Evolutionary conservation across 2,888 invertebrate species (phyloP), one percentile per base, ranked within the genome.

Genomic region (Drosophila birchii): DNA sequence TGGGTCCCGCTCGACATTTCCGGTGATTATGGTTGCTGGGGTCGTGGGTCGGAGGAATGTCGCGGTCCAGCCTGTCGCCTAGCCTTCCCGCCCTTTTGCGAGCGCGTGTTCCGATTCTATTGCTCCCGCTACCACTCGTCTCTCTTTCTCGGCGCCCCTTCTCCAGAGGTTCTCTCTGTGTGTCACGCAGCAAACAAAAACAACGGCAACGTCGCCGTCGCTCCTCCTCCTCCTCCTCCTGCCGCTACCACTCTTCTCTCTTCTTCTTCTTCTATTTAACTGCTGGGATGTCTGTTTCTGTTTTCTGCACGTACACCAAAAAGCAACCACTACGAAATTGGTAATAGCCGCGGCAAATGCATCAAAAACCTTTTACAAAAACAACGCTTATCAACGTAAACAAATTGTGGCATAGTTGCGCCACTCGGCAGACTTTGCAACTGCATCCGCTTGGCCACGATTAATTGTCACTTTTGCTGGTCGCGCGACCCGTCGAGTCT

Each of bases 1-100:
- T 91, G 91, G 73, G 86, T 75, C 78, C 70, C 77, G 60, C 79
- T 88, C 75, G 91, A 89, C 91, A 91, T 91, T 61, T 58, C 81
- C 69, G 68, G 56, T 64, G 47, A 66, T 59, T 34, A 61, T 23
- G 60, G 23, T 51, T 34, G 23, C 34, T 34, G 34, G 51, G 36
- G 51, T 34, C 51, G 34, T 16, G 51, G 34, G 34, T 53, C 51
- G 61, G 32, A 26, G 38, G 54, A 51, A 55, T 32, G 12, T 16
- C 32, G 29, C 32, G 51, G 51, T 57, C 20, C 49, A 20, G 56
- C 20, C 56, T 56, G 32, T 20, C 53, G 38, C 54, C 38, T 60
- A n/a, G 60, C 60, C 78, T 84, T 87, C 84, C 89, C 84, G 84
- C 84, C 87, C 84, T 84, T 84, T 84, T 84, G 55, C 44, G 47